Base-by-base conservation (phyloP, 2,113 vertebrate genomes). In the Promerops cafer region DNA sequence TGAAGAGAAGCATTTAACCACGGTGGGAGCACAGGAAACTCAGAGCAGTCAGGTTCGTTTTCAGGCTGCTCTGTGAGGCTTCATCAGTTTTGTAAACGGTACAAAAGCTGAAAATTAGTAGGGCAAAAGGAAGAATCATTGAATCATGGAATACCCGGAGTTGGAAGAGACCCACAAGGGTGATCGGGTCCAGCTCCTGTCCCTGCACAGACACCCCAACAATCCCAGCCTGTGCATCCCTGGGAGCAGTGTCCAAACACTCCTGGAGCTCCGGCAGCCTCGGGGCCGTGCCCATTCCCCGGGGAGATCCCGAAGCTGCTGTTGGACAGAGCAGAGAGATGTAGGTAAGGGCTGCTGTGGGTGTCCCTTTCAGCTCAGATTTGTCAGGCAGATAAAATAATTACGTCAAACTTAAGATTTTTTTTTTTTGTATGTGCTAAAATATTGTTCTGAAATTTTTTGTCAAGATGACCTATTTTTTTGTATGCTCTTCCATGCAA, bases 211-310 rank as follows among this genome's bases (percentile, higher is more conserved):
- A n/a, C n/a, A 6, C 19, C 27, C 10, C 45, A 45, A 4, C 37
- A 33, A 13, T 5, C 14, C 15, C 47, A 24, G 2, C 18, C 28
- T 23, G 47, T 2, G 47, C 47, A 53, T n/a, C 28, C 28, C n/a
- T 7, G 19, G 19, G 4, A n/a, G 40, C 2, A 0, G 1, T 23
- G 45, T 28, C 64, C 74, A 20, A 53, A 20, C 1, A 2, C 28
- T 59, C 10, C 63, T 27, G 53, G 54, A 65, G 52, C 42, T 85
- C 21, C 3, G 12, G 59, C 20, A 59, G 44, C 37, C 37, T 39
- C 3, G 8, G 28, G 50, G 42, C 69, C 0, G 26, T 1, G 83
- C 1, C 28, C 47, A 24, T 45, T 70, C 23, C 74, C 39, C 3
- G 18, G 40, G 33, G 42, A 65, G 28, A 66, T 20, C 27, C 35